These are phyloP conservation scores for Drosophila acutilabella DNA, from an alignment of 2,888 invertebrate genomes.

Conservation along the genomic window DNA sequence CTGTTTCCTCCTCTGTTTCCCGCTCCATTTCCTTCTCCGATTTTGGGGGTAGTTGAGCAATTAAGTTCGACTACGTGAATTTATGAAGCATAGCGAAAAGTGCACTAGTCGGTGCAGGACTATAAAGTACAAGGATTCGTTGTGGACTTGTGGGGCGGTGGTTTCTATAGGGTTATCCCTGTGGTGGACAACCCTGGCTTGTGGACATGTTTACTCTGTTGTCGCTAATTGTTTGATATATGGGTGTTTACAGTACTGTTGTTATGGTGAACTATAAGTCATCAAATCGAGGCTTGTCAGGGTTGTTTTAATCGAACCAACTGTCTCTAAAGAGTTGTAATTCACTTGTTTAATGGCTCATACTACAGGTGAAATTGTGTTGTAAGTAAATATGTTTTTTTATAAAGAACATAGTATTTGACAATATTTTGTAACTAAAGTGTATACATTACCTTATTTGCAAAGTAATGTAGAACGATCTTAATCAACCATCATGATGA, in stretches of 20 bases:
- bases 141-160: constrained; percentile 31
- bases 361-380: constrained; percentile 33
- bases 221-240: constrained; percentile 77
- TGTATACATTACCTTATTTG: too few relatives aligned
- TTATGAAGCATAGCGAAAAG: constrained; percentile 72
- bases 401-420: too few relatives aligned
- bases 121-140: constrained; percentile 25
- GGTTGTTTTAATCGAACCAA: constrained; percentile 27
- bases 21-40: neutral
- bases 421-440: too few relatives aligned
- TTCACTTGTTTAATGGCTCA: constrained; percentile 46
- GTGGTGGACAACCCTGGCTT: constrained; percentile 9
- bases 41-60: constrained; percentile 59
- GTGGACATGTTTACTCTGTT: constrained; percentile 63
- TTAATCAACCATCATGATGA: too few relatives aligned
- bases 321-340: constrained; percentile 19
- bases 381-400: too few relatives aligned
- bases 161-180: constrained; percentile 19
- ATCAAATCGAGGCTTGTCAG: constrained; percentile 42
- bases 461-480: too few relatives aligned
- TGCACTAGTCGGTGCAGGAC: constrained; percentile 56
- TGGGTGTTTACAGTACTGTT: constrained; percentile 50
- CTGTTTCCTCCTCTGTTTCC: constrained; percentile 5
- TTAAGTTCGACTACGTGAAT: constrained; percentile 64
- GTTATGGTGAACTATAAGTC: constrained; percentile 60